Evolutionary conservation across 2,888 invertebrate species (phyloP).

Genomic region (Cryptocheilus praepositus): DNA sequence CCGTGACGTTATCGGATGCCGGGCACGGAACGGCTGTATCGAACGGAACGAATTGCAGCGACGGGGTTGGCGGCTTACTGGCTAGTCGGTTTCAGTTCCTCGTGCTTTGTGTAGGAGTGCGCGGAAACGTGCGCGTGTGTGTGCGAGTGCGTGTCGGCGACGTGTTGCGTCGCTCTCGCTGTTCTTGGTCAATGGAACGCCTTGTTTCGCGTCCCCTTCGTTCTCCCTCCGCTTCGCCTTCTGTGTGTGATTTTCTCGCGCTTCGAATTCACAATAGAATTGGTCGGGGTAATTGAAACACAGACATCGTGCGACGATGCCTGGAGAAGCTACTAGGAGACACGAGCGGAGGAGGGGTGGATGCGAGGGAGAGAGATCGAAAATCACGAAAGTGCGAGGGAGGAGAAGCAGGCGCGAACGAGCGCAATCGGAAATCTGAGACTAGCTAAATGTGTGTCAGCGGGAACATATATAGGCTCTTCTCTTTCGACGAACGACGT

Average conservation of each 20-base stretch:
- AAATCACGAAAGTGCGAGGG: neutral
- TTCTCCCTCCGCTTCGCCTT: too few relatives aligned
- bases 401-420: neutral
- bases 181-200: constrained; percentile 31
- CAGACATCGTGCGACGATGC: constrained; percentile 7
- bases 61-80: neutral
- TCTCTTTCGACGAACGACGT: too few relatives aligned
- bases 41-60: constrained; percentile 34
- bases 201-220: constrained; percentile 28
- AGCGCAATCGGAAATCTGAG: constrained; percentile 8
- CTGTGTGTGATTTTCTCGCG: constrained; percentile 26
- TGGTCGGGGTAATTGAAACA: constrained; percentile 32
- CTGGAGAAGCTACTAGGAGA: constrained; percentile 15
- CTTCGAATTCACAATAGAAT: constrained; percentile 34
- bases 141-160: neutral
- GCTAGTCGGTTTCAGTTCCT: neutral
- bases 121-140: too few relatives aligned
- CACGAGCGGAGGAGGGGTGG: constrained; percentile 5
- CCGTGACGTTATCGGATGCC: constrained; percentile 40
- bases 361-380: neutral
- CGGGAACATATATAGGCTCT: too few relatives aligned
- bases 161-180: too few relatives aligned
- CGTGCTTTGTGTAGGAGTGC: neutral
- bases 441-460: neutral
- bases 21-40: constrained; percentile 32